These are phyloP conservation scores for Talpa occidentalis DNA, from an alignment of 2,113 vertebrate species.

Conservation along the genomic window DNA sequence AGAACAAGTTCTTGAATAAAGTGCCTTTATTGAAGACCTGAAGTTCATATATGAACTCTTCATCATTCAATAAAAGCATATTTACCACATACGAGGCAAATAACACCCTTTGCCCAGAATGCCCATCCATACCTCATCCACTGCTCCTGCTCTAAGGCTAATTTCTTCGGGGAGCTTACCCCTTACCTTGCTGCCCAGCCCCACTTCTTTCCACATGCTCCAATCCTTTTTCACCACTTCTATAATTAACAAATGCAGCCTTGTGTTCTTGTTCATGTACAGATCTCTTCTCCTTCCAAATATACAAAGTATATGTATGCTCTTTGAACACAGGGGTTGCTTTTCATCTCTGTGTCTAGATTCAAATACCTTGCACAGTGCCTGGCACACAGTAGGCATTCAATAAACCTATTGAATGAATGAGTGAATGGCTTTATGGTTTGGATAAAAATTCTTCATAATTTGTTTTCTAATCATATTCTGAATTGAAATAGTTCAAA, in stretches of 20 bases:
- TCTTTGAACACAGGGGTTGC: background rate
- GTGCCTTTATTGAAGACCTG: background rate
- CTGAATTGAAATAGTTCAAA: constrained; percentile 52
- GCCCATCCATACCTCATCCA: background rate
- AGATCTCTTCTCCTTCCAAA: background rate
- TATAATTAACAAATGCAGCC: background rate
- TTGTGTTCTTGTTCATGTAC: background rate
- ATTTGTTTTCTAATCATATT: constrained; percentile 69
- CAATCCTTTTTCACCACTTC: background rate
- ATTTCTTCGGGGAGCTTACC: background rate
- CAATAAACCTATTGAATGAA: constrained; percentile 40
- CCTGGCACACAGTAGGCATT: background rate
- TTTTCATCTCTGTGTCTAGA: constrained; percentile 22
- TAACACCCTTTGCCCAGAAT: background rate
- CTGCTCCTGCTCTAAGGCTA: background rate
- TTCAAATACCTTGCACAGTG: background rate
- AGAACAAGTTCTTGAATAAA: constrained; percentile 45
- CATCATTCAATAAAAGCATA: background rate
- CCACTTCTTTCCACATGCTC: background rate
- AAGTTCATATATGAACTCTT: constrained; percentile 42
- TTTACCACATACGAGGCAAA: constrained; percentile 28
- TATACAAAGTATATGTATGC: background rate
- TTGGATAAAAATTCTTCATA: constrained; percentile 46
- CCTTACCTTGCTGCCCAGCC: background rate
- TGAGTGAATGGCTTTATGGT: constrained; percentile 47